Evolutionary conservation across 2,797 vertebrate genomes (phyloP).

Genomic region (Sebastes trivittatus): DNA sequence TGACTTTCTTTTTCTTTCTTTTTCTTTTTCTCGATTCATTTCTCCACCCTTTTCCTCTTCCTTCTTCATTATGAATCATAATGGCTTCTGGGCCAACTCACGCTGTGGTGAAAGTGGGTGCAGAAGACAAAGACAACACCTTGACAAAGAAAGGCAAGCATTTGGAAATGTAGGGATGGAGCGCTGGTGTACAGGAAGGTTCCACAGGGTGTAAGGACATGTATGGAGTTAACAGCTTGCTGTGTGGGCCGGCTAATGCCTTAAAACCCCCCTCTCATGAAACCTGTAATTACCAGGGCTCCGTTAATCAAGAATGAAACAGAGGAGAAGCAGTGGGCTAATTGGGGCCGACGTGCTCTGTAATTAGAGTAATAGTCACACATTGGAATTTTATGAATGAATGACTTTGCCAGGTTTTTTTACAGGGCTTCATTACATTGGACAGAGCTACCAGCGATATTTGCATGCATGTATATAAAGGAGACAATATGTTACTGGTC

Average conservation of each 20-base stretch:
- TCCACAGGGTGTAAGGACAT: slow-evolving; percentile 31
- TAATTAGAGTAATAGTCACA: slow-evolving; percentile 91
- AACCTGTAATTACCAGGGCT: slow-evolving; percentile 86
- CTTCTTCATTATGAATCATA: slow-evolving; percentile 62
- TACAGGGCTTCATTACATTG: slow-evolving; percentile 81
- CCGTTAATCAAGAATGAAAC: slow-evolving; percentile 87
- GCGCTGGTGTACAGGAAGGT: slow-evolving; percentile 14
- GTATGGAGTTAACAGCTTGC: slow-evolving; percentile 79
- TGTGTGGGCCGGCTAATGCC: slow-evolving; percentile 75
- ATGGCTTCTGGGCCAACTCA: slow-evolving; percentile 52
- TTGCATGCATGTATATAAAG: slow-evolving; percentile 77
- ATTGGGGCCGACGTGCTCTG: slow-evolving; percentile 86
- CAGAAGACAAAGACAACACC: slow-evolving; percentile 53
- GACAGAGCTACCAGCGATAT: slow-evolving; percentile 78
- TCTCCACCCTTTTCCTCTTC: slow-evolving; percentile 32
- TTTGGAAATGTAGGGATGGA: slow-evolving; percentile 12
- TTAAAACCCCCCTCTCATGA: slow-evolving; percentile 67
- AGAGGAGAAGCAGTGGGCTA: slow-evolving; percentile 83
- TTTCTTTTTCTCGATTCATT: slow-evolving; percentile 45
- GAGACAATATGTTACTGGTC: slow-evolving; percentile 82
- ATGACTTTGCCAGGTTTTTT: slow-evolving; percentile 88
- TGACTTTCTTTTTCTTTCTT: slow-evolving; percentile 52
- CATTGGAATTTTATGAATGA: slow-evolving; percentile 92
- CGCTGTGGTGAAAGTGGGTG: slow-evolving; percentile 48
- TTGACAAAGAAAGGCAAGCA: slow-evolving; percentile 39